Percentiles rank a stretch among this genome's conserved stretches.
Conservation (phyloP, 2,888 invertebrate species). For the Allygus modestus region DNA sequence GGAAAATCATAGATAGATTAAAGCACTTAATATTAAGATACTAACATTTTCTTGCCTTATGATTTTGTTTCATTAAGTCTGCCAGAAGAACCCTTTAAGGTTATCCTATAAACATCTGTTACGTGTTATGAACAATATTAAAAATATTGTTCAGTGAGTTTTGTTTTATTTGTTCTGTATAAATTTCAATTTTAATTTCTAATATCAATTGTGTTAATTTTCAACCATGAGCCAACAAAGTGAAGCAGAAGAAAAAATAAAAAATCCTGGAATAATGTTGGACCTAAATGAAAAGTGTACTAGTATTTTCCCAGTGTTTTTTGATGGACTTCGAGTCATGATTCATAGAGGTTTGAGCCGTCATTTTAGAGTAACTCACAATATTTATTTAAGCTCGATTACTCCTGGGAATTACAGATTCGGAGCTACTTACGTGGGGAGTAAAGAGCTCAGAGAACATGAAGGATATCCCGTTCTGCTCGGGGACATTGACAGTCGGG, state of each 20-base stretch:
- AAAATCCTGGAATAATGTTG: constrained; percentile 95
- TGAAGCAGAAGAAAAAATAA: constrained; percentile 46
- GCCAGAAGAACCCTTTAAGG: not conserved
- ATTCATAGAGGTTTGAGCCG: constrained; percentile 97
- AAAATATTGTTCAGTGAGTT: not conserved
- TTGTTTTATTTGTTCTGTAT: not conserved
- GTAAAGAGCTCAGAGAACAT: constrained; percentile 90
- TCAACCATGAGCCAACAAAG: not conserved
- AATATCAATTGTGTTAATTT: not conserved
- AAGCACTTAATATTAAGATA: no score
- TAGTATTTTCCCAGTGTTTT: constrained; percentile 97
- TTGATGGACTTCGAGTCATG: constrained; percentile 97
- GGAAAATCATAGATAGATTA: no score
- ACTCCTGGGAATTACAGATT: constrained; percentile 92
- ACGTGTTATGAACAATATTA: not conserved
- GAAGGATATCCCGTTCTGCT: constrained; percentile 96
- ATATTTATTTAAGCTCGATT: constrained; percentile 92
- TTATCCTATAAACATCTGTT: not conserved
- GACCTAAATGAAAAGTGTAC: constrained; percentile 98
- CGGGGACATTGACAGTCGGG: constrained; percentile 97
- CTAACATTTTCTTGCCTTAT: no score
- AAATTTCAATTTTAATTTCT: not conserved
- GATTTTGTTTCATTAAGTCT: not conserved
- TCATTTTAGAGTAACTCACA: constrained; percentile 98
- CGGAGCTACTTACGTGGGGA: constrained; percentile 98